Conservation (phyloP, 2,797 vertebrate species). For the Taenioides sp. region DNA sequence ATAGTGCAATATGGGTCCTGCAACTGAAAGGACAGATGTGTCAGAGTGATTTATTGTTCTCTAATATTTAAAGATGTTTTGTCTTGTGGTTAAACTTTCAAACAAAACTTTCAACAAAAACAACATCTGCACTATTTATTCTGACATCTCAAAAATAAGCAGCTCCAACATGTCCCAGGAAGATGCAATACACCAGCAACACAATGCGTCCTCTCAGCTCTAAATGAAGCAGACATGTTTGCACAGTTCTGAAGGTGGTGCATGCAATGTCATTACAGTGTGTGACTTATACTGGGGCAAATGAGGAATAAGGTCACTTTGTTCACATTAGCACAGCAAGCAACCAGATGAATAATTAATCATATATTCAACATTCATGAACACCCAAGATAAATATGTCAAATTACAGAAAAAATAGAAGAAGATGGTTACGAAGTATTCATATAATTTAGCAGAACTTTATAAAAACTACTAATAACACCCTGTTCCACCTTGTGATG, state of each 20-base stretch:
- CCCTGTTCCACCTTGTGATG: too few relatives aligned
- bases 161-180: conserved; percentile 2
- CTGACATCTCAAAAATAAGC: neutral
- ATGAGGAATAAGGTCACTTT: conserved; percentile 76
- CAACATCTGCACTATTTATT: neutral
- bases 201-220: neutral
- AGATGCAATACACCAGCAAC: conserved; percentile 11
- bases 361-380: conserved; percentile 75
- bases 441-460: too few relatives aligned
- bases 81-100: neutral
- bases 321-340: conserved; percentile 76
- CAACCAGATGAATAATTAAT: conserved; percentile 75
- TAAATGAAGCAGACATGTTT: conserved; percentile 7
- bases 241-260: conserved; percentile 13
- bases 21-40: neutral
- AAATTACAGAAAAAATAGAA: conserved; percentile 54
- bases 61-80: neutral
- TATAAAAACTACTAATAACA: too few relatives aligned
- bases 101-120: neutral
- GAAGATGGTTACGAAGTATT: too few relatives aligned
- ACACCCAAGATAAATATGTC: conserved; percentile 77
- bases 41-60: neutral
- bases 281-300: conserved; percentile 44
- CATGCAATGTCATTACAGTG: conserved; percentile 37
- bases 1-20: too few relatives aligned